Percentiles rank a stretch among this genome's conserved stretches.
phyloP scores from a whole-genome alignment of 1,140 invertebrate species.

The Lepeophtheirus salmonis region DNA sequence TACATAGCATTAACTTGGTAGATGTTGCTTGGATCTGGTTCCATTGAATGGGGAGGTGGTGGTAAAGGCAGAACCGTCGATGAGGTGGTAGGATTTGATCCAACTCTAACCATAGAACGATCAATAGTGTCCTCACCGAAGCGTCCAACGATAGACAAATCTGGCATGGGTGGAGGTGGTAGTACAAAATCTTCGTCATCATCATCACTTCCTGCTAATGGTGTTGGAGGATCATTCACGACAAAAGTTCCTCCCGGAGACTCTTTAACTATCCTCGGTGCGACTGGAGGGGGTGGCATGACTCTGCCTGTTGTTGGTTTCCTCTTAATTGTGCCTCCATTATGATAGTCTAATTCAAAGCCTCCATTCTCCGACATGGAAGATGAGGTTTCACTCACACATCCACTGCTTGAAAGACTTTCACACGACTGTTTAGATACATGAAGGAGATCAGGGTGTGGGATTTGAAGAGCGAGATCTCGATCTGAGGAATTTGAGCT shows the following conservation, averaged over 20 bases:
- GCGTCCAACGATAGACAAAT: background rate
- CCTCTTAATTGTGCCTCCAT: slow-evolving; percentile 31
- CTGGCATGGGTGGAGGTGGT: background rate
- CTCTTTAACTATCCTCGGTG: slow-evolving; percentile 7
- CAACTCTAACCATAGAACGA: background rate
- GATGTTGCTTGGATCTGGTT: background rate
- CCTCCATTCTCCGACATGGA: slow-evolving; percentile 28
- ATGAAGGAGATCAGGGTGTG: background rate
- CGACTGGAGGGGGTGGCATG: slow-evolving; percentile 34
- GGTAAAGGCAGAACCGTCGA: no score
- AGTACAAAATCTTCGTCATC: slow-evolving; percentile 1
- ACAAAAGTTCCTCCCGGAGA: background rate
- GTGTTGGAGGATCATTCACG: background rate
- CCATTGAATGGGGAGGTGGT: background rate
- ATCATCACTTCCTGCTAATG: slow-evolving; percentile 23
- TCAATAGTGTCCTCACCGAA: background rate
- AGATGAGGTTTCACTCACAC: slow-evolving; percentile 7
- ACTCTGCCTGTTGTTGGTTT: slow-evolving; percentile 22
- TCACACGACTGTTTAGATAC: background rate
- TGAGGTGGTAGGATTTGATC: background rate
- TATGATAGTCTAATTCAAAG: slow-evolving; percentile 24
- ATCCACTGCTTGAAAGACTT: slow-evolving; percentile 6
- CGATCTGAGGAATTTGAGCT: background rate
- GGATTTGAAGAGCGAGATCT: background rate
- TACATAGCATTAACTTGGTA: no score